These are phyloP conservation scores for Hylaeus volcanicus DNA, from an alignment of 1,140 invertebrate genomes.

Conservation along the genomic window DNA sequence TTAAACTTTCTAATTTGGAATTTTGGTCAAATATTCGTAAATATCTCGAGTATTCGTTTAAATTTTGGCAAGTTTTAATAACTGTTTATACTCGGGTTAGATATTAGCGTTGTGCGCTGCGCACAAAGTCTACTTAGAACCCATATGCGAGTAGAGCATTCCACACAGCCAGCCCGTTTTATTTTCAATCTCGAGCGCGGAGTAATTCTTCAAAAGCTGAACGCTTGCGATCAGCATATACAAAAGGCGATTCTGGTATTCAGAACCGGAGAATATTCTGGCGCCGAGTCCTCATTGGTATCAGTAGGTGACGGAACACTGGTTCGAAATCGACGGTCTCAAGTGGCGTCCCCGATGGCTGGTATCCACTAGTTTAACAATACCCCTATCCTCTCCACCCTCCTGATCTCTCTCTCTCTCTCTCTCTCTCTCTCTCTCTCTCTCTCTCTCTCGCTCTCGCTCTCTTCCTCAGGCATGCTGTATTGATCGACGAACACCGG, in stretches of 20 bases:
- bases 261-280: conserved; percentile 1
- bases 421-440: conserved; percentile 53
- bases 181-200: not conserved
- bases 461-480: conserved; percentile 52
- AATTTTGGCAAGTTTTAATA: too few species aligned
- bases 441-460: conserved; percentile 58
- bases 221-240: not conserved
- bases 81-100: too few species aligned
- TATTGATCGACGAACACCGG: conserved; percentile 64
- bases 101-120: too few species aligned
- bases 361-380: conserved; percentile 54
- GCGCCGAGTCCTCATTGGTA: not conserved
- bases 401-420: conserved; percentile 9
- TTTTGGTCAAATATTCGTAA: too few species aligned
- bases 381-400: conserved; percentile 13
- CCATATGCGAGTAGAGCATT: not conserved
- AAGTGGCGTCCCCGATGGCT: conserved; percentile 35
- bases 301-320: not conserved
- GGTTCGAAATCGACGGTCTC: conserved; percentile 29
- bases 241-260: not conserved
- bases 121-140: too few species aligned
- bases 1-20: too few species aligned
- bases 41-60: too few species aligned
- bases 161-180: not conserved
- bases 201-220: not conserved